These are phyloP conservation scores for Cydia splendana DNA, from an alignment of 1,140 invertebrate genomes.

Conservation along the genomic window DNA sequence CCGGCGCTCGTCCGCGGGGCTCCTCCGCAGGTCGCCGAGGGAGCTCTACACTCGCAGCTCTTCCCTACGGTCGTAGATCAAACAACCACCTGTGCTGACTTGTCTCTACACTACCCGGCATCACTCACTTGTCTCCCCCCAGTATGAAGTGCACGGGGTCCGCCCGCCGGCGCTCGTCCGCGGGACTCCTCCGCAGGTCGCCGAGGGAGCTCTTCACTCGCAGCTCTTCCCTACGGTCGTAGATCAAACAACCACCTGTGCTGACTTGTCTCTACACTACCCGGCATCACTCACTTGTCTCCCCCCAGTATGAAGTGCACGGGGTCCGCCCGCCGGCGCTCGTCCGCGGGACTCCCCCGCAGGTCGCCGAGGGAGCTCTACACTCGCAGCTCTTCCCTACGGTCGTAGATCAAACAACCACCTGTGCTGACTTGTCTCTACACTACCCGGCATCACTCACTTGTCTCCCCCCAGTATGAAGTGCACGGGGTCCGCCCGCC, in stretches of 20 bases:
- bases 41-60: too few species aligned
- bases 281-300: constrained; percentile 33
- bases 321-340: constrained; percentile 52
- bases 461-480: constrained; percentile 70
- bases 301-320: constrained; percentile 62
- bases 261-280: too few species aligned
- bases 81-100: too few species aligned
- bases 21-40: too few species aligned
- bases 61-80: too few species aligned
- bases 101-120: too few species aligned
- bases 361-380: not conserved
- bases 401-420: constrained; percentile 43
- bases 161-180: constrained; percentile 45
- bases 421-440: too few species aligned
- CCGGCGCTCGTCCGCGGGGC: too few species aligned
- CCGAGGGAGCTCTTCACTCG: not conserved
- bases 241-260: constrained; percentile 28
- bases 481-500: constrained; percentile 58
- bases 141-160: too few species aligned
- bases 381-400: constrained; percentile 39
- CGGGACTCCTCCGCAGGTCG: constrained; percentile 39
- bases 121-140: too few species aligned
- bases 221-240: constrained; percentile 48
- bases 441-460: constrained; percentile 42
- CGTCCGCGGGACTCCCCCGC: constrained; percentile 53